These are phyloP conservation scores for Pachycephala philippinensis DNA, from an alignment of 2,113 vertebrate genomes.

Conservation along the genomic window DNA sequence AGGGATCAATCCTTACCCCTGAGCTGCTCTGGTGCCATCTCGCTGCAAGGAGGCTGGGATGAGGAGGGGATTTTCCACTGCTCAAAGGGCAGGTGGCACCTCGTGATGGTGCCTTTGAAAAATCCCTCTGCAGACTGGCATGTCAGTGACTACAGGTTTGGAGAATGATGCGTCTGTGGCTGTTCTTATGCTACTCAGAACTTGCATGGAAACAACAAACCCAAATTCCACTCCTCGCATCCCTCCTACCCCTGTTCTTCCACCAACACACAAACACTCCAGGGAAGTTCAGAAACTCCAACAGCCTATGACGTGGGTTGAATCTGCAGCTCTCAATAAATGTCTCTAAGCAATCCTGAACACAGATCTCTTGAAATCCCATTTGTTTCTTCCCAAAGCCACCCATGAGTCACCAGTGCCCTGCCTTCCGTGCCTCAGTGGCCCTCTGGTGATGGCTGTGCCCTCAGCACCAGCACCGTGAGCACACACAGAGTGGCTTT, in stretches of 20 bases:
- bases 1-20: neutral
- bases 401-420: neutral
- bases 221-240: neutral
- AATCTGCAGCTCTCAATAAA: neutral
- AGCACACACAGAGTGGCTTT: neutral
- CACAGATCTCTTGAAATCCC: neutral
- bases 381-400: neutral
- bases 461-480: neutral
- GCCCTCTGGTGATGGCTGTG: neutral
- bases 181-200: neutral
- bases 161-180: neutral
- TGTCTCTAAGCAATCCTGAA: neutral
- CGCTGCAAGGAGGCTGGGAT: neutral
- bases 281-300: neutral
- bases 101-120: neutral
- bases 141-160: neutral
- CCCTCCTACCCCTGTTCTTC: neutral
- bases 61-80: neutral
- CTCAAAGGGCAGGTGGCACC: neutral
- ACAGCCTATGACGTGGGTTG: neutral
- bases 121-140: neutral
- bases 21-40: neutral
- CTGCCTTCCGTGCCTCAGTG: rapidly evolving
- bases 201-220: neutral
- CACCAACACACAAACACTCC: rapidly evolving